These are phyloP conservation scores for Epirrhoe alternata DNA, from an alignment of 2,888 invertebrate species.

Conservation along the genomic window DNA sequence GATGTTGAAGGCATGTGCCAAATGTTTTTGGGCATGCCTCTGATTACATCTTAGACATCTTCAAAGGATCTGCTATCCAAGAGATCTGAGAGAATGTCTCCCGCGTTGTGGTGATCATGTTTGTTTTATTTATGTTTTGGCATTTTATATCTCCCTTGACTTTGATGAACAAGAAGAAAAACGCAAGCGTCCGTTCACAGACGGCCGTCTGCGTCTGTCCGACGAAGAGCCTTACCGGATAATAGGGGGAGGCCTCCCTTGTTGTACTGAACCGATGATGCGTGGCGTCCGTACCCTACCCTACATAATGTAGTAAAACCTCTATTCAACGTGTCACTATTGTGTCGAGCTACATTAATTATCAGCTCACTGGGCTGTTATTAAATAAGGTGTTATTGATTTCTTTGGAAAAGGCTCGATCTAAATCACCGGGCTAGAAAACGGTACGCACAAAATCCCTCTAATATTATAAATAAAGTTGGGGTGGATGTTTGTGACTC, in stretches of 20 bases:
- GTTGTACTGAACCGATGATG: conserved; percentile 49
- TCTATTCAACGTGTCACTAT: conserved; percentile 21
- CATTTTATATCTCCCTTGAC: too few species aligned
- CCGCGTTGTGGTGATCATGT: too few species aligned
- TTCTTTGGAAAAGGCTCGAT: not conserved
- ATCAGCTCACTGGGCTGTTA: not conserved
- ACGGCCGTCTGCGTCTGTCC: not conserved
- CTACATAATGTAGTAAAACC: conserved; percentile 13
- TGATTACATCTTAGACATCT: too few species aligned
- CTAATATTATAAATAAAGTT: too few species aligned
- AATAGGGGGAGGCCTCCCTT: conserved; percentile 30
- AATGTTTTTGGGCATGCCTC: too few species aligned
- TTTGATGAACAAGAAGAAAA: not conserved
- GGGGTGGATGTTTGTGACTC: too few species aligned
- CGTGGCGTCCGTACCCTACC: conserved; percentile 40
- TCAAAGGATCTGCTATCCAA: too few species aligned
- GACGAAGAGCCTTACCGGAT: not conserved
- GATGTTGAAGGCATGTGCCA: too few species aligned
- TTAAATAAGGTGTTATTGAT: conserved; percentile 5
- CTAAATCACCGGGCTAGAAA: not conserved
- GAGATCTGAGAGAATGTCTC: too few species aligned
- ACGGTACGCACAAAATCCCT: not conserved
- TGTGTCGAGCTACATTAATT: conserved; percentile 17
- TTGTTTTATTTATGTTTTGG: too few species aligned
- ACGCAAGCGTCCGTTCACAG: not conserved